Conservation (phyloP, 1,140 invertebrate species). For the Rhizoglyphus robini region DNA sequence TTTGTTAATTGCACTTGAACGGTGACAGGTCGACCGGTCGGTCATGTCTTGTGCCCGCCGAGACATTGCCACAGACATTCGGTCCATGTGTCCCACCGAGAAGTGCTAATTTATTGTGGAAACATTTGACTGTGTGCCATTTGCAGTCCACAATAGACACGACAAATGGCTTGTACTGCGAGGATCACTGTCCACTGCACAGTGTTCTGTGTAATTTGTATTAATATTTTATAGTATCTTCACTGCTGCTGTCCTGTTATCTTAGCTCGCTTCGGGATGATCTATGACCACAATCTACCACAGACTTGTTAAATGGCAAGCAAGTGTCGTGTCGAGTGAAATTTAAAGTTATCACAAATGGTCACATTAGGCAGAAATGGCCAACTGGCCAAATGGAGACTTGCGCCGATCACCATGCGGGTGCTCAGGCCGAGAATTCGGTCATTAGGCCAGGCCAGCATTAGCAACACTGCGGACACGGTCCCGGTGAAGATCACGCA, state of each 20-base stretch:
- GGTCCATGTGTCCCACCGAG: background rate
- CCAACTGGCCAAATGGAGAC: background rate
- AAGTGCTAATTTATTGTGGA: conserved; percentile 5
- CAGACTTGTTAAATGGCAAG: no score
- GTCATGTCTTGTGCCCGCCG: background rate
- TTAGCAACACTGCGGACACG: background rate
- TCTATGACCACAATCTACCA: conserved; percentile 5
- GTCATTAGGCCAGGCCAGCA: conserved; percentile 8
- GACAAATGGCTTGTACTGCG: background rate
- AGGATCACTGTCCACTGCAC: background rate
- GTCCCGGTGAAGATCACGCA: conserved; percentile 12
- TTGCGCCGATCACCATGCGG: conserved; percentile 4
- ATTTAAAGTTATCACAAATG: no score
- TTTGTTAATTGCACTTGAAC: background rate
- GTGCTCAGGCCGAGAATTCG: conserved; percentile 10
- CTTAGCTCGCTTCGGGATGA: background rate
- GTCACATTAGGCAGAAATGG: background rate
- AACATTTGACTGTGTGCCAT: background rate
- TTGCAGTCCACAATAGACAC: background rate
- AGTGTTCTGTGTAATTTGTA: background rate
- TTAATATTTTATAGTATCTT: conserved; percentile 12
- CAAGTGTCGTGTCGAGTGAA: no score
- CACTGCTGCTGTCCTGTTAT: background rate
- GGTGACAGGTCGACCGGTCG: conserved; percentile 9
- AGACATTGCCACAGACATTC: background rate